These are phyloP conservation scores for Hemicrepidius hirtus DNA, from an alignment of 2,888 invertebrate genomes.

Conservation along the genomic window DNA sequence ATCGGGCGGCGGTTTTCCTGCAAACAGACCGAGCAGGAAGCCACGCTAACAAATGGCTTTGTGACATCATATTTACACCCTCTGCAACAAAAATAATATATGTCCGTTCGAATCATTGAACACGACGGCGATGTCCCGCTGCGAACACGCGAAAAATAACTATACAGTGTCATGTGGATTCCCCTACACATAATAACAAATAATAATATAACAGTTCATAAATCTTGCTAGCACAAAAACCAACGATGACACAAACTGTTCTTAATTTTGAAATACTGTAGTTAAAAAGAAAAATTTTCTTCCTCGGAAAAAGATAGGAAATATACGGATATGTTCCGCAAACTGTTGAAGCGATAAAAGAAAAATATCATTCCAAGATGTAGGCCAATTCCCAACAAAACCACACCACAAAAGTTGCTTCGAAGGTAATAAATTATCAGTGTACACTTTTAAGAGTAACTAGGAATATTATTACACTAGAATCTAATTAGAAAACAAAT, in stretches of 20 bases:
- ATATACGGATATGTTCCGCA: too few relatives aligned
- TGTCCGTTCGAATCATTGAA: conserved; percentile 71
- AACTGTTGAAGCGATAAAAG: too few relatives aligned
- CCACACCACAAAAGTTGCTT: too few relatives aligned
- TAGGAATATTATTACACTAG: too few relatives aligned
- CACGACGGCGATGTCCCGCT: conserved; percentile 67
- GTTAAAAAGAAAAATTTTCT: too few relatives aligned
- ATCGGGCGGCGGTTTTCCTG: conserved; percentile 71
- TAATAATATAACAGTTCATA: conserved; percentile 53
- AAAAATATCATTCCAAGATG: too few relatives aligned
- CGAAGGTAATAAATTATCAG: too few relatives aligned
- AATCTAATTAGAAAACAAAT: too few relatives aligned
- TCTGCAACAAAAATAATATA: conserved; percentile 71
- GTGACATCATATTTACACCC: conserved; percentile 72
- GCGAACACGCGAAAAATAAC: conserved; percentile 59
- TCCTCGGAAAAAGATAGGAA: too few relatives aligned
- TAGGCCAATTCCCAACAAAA: too few relatives aligned
- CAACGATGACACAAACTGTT: conserved; percentile 1
- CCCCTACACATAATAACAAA: conserved; percentile 51
- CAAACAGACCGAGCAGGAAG: conserved; percentile 68
- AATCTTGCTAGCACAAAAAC: conserved; percentile 34
- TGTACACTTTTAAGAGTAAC: too few relatives aligned
- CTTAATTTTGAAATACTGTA: conserved; percentile 9
- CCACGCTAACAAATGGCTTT: conserved; percentile 70
- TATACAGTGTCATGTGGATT: conserved; percentile 53